phyloP scores from a whole-genome alignment of 2,888 invertebrate genomes.

The Saturnia pavonia region DNA sequence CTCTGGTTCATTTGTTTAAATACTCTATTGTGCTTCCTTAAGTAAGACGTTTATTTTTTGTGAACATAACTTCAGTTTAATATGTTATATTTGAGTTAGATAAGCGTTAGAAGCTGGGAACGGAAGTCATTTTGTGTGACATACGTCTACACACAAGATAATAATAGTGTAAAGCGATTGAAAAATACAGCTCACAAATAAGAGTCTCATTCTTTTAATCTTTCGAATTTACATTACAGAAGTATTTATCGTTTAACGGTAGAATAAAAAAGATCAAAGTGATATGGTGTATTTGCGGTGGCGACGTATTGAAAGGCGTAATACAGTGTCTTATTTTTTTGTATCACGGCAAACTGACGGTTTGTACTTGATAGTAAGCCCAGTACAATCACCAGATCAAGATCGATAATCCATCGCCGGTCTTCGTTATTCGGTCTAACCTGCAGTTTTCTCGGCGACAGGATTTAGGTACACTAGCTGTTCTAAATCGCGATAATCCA shows the following conservation, averaged over 20 bases:
- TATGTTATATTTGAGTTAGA: conserved; percentile 74
- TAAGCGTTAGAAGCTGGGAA: conserved; percentile 66
- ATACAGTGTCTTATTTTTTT: neutral
- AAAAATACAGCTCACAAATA: neutral
- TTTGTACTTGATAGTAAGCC: too few species aligned
- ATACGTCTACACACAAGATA: conserved; percentile 50
- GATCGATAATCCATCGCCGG: too few species aligned
- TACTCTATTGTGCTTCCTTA: conserved; percentile 32
- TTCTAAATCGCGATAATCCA: too few species aligned
- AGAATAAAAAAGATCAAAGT: neutral
- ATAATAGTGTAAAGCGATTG: conserved; percentile 3
- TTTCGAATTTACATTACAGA: neutral
- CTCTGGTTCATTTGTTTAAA: conserved; percentile 28
- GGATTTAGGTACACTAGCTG: too few species aligned
- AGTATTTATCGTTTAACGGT: neutral
- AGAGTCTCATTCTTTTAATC: neutral
- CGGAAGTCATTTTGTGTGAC: conserved; percentile 66
- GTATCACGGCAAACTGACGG: too few species aligned
- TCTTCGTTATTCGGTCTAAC: too few species aligned
- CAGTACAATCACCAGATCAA: too few species aligned
- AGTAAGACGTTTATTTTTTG: conserved; percentile 45
- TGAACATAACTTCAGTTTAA: conserved; percentile 54
- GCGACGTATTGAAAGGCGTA: neutral
- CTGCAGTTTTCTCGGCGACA: too few species aligned
- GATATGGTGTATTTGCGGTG: neutral